phyloP scores from a whole-genome alignment of 2,113 vertebrate genomes.

The Lophura nycthemera region DNA sequence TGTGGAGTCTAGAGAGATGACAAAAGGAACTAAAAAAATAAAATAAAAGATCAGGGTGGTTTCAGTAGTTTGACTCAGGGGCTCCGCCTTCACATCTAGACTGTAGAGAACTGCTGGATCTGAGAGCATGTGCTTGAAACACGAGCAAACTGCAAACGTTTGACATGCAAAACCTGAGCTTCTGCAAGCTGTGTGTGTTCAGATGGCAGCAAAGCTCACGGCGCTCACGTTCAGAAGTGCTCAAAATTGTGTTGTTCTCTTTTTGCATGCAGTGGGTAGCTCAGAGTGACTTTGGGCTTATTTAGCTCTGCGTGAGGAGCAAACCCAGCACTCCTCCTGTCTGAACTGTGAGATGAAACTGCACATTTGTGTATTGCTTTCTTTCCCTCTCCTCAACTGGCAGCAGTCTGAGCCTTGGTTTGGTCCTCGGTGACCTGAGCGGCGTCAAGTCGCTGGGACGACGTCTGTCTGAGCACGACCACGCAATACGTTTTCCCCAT shows the following conservation, averaged over 20 bases:
- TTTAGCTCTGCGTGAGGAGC: not conserved
- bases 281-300: not conserved
- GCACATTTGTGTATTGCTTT: not conserved
- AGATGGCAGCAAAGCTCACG: not conserved
- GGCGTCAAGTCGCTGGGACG: not conserved
- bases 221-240: rapidly evolving
- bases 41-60: not conserved
- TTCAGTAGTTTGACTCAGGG: not conserved
- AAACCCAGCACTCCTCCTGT: not conserved
- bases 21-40: not conserved
- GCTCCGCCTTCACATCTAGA: not conserved
- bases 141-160: not conserved
- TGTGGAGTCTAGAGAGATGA: not conserved
- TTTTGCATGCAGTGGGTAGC: not conserved
- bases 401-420: not conserved
- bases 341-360: not conserved
- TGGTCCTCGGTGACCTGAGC: not conserved
- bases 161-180: not conserved
- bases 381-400: not conserved
- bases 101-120: not conserved
- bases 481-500: rapidly evolving
- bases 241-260: not conserved
- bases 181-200: not conserved
- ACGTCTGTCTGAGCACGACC: rapidly evolving
- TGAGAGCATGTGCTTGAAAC: too few species aligned